Conservation (phyloP, 2,888 invertebrate species). For the Oligia latruncula region DNA sequence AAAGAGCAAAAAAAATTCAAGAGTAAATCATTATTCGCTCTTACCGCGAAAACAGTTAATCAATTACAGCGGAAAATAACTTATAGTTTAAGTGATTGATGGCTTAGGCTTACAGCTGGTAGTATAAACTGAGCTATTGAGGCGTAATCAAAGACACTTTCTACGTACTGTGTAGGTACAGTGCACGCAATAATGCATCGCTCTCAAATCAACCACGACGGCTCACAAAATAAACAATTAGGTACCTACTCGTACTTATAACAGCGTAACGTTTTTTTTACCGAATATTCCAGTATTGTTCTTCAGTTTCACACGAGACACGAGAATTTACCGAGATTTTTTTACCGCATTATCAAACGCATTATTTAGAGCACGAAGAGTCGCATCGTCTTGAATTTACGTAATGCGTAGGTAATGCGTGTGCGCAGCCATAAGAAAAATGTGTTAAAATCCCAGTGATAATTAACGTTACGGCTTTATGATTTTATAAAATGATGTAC, state of each 20-base stretch:
- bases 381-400: constrained; percentile 71
- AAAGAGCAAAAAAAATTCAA: constrained; percentile 37
- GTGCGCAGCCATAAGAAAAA: constrained; percentile 54
- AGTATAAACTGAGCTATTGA: constrained; percentile 11
- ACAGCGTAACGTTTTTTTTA: constrained; percentile 24
- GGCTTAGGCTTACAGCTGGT: constrained; percentile 16
- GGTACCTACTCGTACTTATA: neutral
- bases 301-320: constrained; percentile 70
- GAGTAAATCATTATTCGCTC: constrained; percentile 36
- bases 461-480: constrained; percentile 64
- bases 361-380: constrained; percentile 77
- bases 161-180: constrained; percentile 17
- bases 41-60: constrained; percentile 41
- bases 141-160: constrained; percentile 52
- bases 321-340: constrained; percentile 64
- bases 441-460: constrained; percentile 46
- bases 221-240: constrained; percentile 22
- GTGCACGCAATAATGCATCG: constrained; percentile 55
- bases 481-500: constrained; percentile 51
- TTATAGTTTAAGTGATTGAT: constrained; percentile 39
- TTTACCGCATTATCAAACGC: constrained; percentile 72
- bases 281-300: constrained; percentile 36
- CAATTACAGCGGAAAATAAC: constrained; percentile 48
- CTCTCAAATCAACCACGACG: neutral
- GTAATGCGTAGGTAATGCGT: constrained; percentile 68